These are phyloP conservation scores for Odontamblyopus lacepedii DNA, from an alignment of 2,797 vertebrate species.

Conservation along the genomic window DNA sequence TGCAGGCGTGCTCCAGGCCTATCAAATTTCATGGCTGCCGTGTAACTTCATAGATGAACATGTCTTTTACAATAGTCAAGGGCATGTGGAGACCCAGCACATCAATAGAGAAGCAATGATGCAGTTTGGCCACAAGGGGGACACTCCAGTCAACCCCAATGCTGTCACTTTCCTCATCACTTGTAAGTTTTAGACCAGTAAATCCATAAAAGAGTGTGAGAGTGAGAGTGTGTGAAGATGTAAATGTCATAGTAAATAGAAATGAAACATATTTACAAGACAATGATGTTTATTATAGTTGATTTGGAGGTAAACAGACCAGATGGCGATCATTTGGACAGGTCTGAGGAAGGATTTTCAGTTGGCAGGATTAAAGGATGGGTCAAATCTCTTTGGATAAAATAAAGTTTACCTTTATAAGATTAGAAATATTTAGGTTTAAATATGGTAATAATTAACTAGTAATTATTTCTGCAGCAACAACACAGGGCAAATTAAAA, in stretches of 20 bases:
- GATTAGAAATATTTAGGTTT: no score
- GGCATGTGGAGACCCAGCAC: conserved; percentile 43
- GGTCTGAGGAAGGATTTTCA: no score
- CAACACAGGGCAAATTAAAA: no score
- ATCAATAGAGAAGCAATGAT: conserved; percentile 61
- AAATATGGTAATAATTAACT: no score
- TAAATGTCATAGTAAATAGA: background rate
- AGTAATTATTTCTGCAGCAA: no score
- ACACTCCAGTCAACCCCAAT: conserved; percentile 57
- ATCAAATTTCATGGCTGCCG: conserved; percentile 67
- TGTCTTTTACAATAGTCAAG: conserved; percentile 1
- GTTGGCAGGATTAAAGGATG: no score
- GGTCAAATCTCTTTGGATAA: no score
- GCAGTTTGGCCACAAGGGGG: conserved; percentile 73
- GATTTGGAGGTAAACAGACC: no score
- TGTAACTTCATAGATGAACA: conserved; percentile 76
- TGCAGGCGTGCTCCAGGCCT: conserved; percentile 51
- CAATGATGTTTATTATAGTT: background rate
- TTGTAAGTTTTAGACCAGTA: conserved; percentile 48
- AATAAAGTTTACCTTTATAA: no score
- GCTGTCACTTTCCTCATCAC: conserved; percentile 73
- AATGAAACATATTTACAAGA: background rate
- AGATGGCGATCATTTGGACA: no score
- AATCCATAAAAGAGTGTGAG: background rate
- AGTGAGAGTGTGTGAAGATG: no score